Evolutionary conservation across 1,140 invertebrate species (phyloP).

Genomic region (Rhagoletis zephyria): DNA sequence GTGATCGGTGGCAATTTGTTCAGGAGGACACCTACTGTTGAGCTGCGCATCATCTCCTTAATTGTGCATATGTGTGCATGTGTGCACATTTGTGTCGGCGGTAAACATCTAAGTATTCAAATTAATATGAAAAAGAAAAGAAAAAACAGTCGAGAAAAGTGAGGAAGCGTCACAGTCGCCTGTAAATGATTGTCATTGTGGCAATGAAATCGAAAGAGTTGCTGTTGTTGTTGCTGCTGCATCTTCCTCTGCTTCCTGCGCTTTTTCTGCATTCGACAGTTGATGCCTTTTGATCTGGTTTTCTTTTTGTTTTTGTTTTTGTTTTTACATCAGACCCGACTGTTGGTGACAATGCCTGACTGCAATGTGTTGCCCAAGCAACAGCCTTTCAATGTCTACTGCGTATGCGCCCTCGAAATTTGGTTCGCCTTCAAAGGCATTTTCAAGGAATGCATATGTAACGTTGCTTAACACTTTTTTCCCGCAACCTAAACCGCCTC

Average conservation of each 20-base stretch:
- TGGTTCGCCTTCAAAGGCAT: not conserved
- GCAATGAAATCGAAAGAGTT: not conserved
- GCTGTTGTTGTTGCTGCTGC: not conserved
- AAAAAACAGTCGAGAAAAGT: not conserved
- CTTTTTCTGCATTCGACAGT: not conserved
- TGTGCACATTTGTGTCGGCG: not conserved
- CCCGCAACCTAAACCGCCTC: not conserved
- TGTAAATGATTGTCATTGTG: not conserved
- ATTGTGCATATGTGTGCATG: not conserved
- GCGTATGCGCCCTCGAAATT: constrained; percentile 32
- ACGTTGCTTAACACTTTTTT: not conserved
- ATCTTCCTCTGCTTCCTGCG: not conserved
- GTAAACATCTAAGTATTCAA: constrained; percentile 49
- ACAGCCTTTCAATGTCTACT: not conserved
- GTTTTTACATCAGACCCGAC: not conserved
- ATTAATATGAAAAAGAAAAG: not conserved
- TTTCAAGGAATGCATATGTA: not conserved
- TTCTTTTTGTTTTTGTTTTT: not conserved
- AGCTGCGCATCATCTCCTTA: not conserved
- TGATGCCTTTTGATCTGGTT: constrained; percentile 26
- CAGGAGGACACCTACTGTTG: constrained; percentile 21
- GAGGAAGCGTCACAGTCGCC: not conserved
- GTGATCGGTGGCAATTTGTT: constrained; percentile 18
- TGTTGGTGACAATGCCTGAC: constrained; percentile 21
- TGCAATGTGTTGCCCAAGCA: not conserved